Percentiles rank a stretch among this genome's conserved stretches.
phyloP scores from a whole-genome alignment of 2,113 vertebrate species.

The Phrynosoma platyrhinos region DNA sequence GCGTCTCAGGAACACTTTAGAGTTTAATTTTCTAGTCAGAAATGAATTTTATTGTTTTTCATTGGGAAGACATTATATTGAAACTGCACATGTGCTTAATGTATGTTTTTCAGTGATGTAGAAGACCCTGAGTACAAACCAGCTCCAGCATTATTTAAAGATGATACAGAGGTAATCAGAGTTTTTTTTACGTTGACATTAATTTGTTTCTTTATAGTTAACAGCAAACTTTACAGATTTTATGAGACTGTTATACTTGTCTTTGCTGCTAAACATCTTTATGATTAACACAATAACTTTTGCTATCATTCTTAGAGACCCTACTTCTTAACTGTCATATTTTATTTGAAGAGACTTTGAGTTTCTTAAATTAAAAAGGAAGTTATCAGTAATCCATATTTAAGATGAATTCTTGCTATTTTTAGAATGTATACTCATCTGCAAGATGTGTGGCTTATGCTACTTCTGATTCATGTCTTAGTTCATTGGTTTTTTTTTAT shows the following conservation, averaged over 20 bases:
- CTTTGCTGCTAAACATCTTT: neutral
- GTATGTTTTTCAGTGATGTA: conserved; percentile 85
- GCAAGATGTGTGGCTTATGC: neutral
- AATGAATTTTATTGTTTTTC: neutral
- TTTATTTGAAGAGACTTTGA: neutral
- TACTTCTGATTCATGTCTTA: neutral
- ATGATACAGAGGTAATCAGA: conserved; percentile 92
- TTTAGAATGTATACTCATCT: neutral
- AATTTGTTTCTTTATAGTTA: conserved; percentile 13
- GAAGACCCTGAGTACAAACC: conserved; percentile 99
- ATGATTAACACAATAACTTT: neutral
- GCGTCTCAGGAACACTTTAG: too few relatives aligned
- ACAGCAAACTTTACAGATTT: neutral
- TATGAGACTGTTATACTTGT: neutral
- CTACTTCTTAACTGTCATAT: neutral
- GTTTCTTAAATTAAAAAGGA: neutral
- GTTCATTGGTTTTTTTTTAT: neutral
- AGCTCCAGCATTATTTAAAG: conserved; percentile 94
- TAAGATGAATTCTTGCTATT: neutral
- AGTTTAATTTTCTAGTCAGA: neutral
- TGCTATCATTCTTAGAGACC: neutral
- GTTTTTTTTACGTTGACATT: conserved; percentile 3
- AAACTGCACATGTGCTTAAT: conserved; percentile 42
- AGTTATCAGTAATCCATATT: neutral
- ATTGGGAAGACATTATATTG: conserved; percentile 27